Percentiles rank a stretch among this genome's conserved stretches.
These are phyloP conservation scores for Papilio aristodemus DNA, from an alignment of 1,140 invertebrate genomes.

Conservation along the genomic window DNA sequence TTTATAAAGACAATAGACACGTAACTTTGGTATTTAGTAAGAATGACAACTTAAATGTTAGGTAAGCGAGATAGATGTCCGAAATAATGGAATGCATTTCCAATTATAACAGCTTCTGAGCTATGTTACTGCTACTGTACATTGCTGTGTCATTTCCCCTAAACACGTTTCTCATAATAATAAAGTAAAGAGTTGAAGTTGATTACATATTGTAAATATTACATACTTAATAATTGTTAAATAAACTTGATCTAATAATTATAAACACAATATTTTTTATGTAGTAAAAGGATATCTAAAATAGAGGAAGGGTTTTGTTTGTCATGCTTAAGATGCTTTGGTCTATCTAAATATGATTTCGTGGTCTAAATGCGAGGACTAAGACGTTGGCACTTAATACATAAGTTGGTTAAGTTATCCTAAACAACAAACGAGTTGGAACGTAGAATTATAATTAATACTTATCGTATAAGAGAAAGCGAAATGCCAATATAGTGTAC, in stretches of 20 bases:
- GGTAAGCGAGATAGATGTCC: neutral
- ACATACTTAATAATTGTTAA: too few relatives aligned
- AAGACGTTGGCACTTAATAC: conserved; percentile 62
- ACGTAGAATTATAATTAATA: conserved; percentile 49
- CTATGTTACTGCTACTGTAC: too few relatives aligned
- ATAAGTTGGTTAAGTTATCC: conserved; percentile 46
- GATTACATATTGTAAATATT: neutral
- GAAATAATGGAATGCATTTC: conserved; percentile 9
- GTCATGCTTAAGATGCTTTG: neutral
- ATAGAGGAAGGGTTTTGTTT: neutral
- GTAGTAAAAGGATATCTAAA: too few relatives aligned
- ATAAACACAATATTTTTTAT: too few relatives aligned
- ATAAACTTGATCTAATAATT: too few relatives aligned
- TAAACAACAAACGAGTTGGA: conserved; percentile 50
- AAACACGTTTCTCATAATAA: too few relatives aligned
- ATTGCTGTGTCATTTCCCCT: too few relatives aligned
- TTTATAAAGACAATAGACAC: too few relatives aligned
- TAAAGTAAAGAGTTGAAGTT: neutral
- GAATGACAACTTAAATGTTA: neutral
- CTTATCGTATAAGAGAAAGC: conserved; percentile 50
- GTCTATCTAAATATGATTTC: conserved; percentile 46
- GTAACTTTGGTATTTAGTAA: too few relatives aligned
- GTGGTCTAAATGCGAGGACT: conserved; percentile 70
- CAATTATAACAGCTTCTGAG: neutral
- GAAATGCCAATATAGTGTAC: conserved; percentile 75